These are phyloP conservation scores for Pecten maximus DNA, from an alignment of 2,888 invertebrate genomes.

Conservation along the genomic window DNA sequence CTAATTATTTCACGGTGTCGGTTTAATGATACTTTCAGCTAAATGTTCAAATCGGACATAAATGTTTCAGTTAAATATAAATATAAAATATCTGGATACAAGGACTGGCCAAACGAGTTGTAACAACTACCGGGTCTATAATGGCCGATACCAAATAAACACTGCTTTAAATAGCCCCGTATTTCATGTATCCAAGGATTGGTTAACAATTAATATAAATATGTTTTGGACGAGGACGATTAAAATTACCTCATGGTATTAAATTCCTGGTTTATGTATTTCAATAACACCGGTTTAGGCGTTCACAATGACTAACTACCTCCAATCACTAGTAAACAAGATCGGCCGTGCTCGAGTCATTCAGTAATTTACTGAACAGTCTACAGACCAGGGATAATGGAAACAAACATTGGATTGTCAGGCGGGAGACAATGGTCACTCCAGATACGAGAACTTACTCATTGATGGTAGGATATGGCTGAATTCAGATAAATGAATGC, in stretches of 20 bases:
- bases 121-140: neutral
- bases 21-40: neutral
- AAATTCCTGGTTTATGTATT: neutral
- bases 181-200: neutral
- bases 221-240: neutral
- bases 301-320: neutral
- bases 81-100: neutral
- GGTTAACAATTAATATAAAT: neutral
- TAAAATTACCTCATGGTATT: slow-evolving; percentile 4
- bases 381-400: neutral
- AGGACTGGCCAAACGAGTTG: neutral
- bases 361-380: neutral
- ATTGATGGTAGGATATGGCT: neutral
- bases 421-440: neutral
- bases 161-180: neutral
- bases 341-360: neutral
- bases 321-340: neutral
- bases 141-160: neutral
- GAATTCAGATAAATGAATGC: neutral
- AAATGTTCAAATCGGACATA: neutral
- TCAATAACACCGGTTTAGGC: neutral
- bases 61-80: neutral
- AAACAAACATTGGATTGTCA: neutral
- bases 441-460: neutral
- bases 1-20: neutral